These are phyloP conservation scores for Homarus americanus DNA, from an alignment of 1,140 invertebrate species.

Conservation along the genomic window DNA sequence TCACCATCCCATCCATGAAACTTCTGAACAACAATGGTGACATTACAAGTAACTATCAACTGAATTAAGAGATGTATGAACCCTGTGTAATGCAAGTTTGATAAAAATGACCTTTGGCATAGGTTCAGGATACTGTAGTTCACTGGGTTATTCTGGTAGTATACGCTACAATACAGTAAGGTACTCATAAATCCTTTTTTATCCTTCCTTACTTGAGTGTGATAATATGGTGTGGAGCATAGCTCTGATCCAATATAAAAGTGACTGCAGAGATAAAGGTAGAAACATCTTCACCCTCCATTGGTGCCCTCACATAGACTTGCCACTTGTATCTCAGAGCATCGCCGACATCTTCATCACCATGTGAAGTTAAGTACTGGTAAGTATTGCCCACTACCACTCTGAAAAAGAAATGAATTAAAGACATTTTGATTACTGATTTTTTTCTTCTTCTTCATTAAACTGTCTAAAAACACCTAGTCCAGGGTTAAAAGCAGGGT, in stretches of 20 bases:
- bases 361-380: conserved; percentile 42
- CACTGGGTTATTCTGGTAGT: too few species aligned
- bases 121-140: too few species aligned
- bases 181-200: not conserved
- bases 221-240: conserved; percentile 62
- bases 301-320: conserved; percentile 52
- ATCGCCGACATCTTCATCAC: conserved; percentile 13
- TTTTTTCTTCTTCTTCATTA: too few species aligned
- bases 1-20: too few species aligned
- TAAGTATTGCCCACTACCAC: conserved; percentile 63
- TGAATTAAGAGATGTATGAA: too few species aligned
- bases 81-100: too few species aligned
- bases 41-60: too few species aligned
- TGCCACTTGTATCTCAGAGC: conserved; percentile 60
- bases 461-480: too few species aligned
- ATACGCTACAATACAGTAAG: not conserved
- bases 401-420: conserved; percentile 21
- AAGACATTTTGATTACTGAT: too few species aligned
- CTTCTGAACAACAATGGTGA: too few species aligned
- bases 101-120: too few species aligned
- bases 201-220: conserved; percentile 56
- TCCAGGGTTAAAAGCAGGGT: too few species aligned
- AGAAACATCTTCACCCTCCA: conserved; percentile 6
- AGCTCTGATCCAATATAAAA: conserved; percentile 57
- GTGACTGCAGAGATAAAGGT: conserved; percentile 53